Conservation (phyloP, 2,113 vertebrate genomes). For the Tachysurus vachellii region DNA sequence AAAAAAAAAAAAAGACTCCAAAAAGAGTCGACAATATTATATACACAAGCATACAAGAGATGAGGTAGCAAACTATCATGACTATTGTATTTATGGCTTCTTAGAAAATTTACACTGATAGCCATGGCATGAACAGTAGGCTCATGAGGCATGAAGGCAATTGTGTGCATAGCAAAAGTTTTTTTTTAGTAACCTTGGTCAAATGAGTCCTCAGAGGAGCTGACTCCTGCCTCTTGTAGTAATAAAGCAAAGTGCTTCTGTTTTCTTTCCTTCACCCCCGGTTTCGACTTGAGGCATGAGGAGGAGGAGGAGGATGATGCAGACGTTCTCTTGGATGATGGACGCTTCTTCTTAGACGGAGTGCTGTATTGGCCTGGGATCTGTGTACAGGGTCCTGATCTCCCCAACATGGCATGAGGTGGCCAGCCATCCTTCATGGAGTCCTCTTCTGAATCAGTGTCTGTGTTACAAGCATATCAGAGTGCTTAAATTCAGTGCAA, state of each 20-base stretch:
- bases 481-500: background rate
- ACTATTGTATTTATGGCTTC: slow-evolving; percentile 70
- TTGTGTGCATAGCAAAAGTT: slow-evolving; percentile 66
- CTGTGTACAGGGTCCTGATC: slow-evolving; percentile 65
- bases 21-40: slow-evolving; percentile 72
- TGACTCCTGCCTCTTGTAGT: slow-evolving; percentile 86
- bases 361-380: slow-evolving; percentile 70
- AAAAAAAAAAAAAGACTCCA: slow-evolving; percentile 65
- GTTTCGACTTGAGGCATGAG: slow-evolving; percentile 75
- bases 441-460: slow-evolving; percentile 92
- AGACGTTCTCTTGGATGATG: slow-evolving; percentile 62
- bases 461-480: slow-evolving; percentile 69
- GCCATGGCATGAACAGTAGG: slow-evolving; percentile 52
- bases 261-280: slow-evolving; percentile 83
- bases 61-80: slow-evolving; percentile 77
- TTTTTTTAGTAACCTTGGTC: slow-evolving; percentile 98
- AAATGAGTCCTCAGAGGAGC: slow-evolving; percentile 95
- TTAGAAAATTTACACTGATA: slow-evolving; percentile 69
- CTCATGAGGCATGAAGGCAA: slow-evolving; percentile 40
- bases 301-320: slow-evolving; percentile 53
- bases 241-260: slow-evolving; percentile 90
- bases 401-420: slow-evolving; percentile 68
- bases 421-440: slow-evolving; percentile 85
- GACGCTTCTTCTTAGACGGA: slow-evolving; percentile 73
- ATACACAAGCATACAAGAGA: slow-evolving; percentile 76